phyloP scores from a whole-genome alignment of 2,797 vertebrate species.

The Odontamblyopus lacepedii region DNA sequence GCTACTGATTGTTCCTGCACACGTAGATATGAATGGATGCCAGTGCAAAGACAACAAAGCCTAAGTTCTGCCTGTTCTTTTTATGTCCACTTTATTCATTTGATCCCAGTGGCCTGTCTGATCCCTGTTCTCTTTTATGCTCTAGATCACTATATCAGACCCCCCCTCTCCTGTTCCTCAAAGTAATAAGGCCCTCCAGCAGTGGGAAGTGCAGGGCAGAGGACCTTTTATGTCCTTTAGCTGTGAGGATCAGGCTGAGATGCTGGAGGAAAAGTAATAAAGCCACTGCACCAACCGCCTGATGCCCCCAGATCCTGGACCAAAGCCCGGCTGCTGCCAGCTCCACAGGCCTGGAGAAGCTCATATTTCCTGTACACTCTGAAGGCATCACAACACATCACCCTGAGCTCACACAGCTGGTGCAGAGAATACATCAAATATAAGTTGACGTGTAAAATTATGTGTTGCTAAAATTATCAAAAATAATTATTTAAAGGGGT shows the following conservation, averaged over 20 bases:
- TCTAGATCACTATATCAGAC: slow-evolving; percentile 53
- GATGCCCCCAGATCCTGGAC: slow-evolving; percentile 60
- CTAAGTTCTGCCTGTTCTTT: slow-evolving; percentile 44
- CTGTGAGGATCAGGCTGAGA: slow-evolving; percentile 65
- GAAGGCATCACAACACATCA: slow-evolving; percentile 34
- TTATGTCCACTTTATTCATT: slow-evolving; percentile 58
- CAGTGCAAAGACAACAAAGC: slow-evolving; percentile 63
- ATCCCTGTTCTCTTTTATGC: slow-evolving; percentile 68
- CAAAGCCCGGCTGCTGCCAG: slow-evolving; percentile 56
- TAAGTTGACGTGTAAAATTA: neutral
- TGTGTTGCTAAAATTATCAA: neutral
- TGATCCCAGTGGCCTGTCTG: slow-evolving; percentile 54
- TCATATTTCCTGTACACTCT: slow-evolving; percentile 68
- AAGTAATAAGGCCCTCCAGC: slow-evolving; percentile 63
- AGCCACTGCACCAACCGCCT: slow-evolving; percentile 59
- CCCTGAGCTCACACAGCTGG: slow-evolving; percentile 8
- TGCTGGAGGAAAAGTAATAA: slow-evolving; percentile 66
- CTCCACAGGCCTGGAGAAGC: slow-evolving; percentile 55
- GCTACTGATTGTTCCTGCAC: slow-evolving; percentile 24
- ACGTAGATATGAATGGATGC: slow-evolving; percentile 55
- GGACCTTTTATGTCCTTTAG: slow-evolving; percentile 71
- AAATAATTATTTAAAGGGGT: neutral
- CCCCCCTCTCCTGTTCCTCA: slow-evolving; percentile 52
- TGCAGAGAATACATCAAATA: neutral
- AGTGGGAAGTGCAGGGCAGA: slow-evolving; percentile 54